phyloP scores from a whole-genome alignment of 2,797 vertebrate species.

The Sebastes itinus region DNA sequence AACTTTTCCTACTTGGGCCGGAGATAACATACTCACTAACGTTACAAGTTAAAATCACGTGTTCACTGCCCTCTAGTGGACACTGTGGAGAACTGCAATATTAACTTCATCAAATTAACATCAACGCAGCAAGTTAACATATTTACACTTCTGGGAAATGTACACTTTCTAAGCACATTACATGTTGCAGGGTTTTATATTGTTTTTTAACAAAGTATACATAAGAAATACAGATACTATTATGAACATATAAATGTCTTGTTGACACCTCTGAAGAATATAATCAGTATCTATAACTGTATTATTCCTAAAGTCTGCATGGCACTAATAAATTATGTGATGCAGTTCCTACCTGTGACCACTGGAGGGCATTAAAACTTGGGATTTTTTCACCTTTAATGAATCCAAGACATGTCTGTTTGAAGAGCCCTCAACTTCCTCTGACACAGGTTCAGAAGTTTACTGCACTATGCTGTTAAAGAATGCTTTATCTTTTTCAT shows the following conservation, averaged over 20 bases:
- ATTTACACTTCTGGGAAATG: too few species aligned
- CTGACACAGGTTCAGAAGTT: neutral
- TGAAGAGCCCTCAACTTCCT: slow-evolving; percentile 10
- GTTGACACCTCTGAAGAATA: neutral
- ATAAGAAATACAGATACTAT: neutral
- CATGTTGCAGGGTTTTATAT: neutral
- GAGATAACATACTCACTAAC: too few species aligned
- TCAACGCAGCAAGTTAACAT: too few species aligned
- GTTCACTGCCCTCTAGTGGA: neutral
- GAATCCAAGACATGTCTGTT: slow-evolving; percentile 10
- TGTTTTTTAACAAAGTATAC: neutral
- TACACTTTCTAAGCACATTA: neutral
- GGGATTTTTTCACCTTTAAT: neutral
- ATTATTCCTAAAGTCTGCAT: neutral
- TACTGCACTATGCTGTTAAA: neutral
- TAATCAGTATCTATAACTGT: neutral
- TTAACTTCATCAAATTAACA: rapidly evolving
- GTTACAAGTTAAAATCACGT: neutral
- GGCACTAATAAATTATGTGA: neutral
- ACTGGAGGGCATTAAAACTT: too few species aligned
- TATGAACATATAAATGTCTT: neutral
- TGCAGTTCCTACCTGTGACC: neutral
- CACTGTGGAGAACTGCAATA: too few species aligned
- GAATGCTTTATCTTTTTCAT: neutral
- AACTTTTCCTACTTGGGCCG: too few species aligned